Conservation (phyloP, 2,113 vertebrate genomes). For the Ageneiosus marmoratus region DNA sequence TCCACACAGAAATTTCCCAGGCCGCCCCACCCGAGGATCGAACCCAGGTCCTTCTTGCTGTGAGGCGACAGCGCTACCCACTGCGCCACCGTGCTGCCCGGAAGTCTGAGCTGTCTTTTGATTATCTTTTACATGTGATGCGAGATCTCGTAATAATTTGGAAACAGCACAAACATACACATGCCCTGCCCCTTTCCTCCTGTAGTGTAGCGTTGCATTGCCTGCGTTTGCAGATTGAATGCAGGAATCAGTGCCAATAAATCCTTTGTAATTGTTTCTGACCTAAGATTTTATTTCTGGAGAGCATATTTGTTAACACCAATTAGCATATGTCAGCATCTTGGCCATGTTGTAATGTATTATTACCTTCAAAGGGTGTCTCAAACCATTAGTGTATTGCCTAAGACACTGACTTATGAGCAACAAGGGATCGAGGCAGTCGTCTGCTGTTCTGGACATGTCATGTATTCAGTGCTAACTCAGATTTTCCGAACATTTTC, state of each 20-base stretch:
- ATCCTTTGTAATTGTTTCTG: background rate
- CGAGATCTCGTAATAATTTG: background rate
- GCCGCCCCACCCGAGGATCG: too few species aligned
- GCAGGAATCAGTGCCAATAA: background rate
- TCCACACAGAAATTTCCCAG: too few species aligned
- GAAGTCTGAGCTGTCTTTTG: too few species aligned
- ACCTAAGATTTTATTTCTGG: background rate
- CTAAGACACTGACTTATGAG: background rate
- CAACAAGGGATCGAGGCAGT: background rate
- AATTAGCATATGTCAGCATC: background rate
- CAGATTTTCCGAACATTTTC: constrained; percentile 15
- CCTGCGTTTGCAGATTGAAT: background rate
- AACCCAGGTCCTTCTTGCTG: too few species aligned
- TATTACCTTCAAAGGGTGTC: background rate
- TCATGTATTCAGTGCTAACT: background rate
- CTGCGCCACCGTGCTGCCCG: too few species aligned
- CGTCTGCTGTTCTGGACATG: background rate
- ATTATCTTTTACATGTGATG: background rate
- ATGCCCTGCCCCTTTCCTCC: too few species aligned
- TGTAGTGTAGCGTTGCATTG: background rate
- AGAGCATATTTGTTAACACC: background rate
- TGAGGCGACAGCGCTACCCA: too few species aligned
- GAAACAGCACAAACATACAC: too few species aligned
- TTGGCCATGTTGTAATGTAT: background rate
- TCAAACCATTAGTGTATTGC: background rate